Percentiles rank a stretch among this genome's conserved stretches.
Evolutionary conservation across 2,888 invertebrate species (phyloP).

Genomic region (Nemotelus nigrinus): DNA sequence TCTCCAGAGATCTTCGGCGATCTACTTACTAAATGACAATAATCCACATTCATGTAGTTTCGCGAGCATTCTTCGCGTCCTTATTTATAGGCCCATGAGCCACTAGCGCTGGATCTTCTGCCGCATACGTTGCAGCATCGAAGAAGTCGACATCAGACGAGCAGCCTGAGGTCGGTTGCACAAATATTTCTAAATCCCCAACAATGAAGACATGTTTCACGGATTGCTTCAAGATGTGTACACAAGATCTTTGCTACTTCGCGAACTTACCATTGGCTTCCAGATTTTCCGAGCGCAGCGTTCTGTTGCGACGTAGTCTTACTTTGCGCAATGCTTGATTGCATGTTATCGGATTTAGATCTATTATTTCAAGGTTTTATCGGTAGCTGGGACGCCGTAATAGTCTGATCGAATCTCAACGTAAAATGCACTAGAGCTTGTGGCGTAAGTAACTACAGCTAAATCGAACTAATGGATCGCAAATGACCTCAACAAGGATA

Average conservation of each 20-base stretch:
- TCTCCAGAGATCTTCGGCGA: not conserved
- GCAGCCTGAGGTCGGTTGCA: not conserved
- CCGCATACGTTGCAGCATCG: not conserved
- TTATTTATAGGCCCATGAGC: not conserved
- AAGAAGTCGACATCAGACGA: not conserved
- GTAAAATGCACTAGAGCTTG: no score
- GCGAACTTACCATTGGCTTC: not conserved
- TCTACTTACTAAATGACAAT: not conserved
- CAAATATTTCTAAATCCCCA: not conserved
- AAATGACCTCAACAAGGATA: no score
- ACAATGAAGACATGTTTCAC: constrained; percentile 17
- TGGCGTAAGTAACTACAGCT: no score
- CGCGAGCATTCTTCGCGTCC: not conserved
- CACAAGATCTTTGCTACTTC: constrained; percentile 1
- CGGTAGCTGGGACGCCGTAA: no score
- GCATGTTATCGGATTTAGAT: not conserved
- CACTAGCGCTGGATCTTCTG: not conserved
- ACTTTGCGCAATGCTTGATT: constrained; percentile 6
- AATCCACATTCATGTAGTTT: not conserved
- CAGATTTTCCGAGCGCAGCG: not conserved
- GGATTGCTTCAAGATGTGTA: constrained; percentile 17
- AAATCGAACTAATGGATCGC: no score
- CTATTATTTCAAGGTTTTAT: no score
- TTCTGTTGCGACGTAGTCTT: not conserved
- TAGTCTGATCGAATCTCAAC: no score